These are phyloP conservation scores for Rousettus leschenaultii DNA, from an alignment of 2,113 vertebrate genomes.

Conservation along the genomic window DNA sequence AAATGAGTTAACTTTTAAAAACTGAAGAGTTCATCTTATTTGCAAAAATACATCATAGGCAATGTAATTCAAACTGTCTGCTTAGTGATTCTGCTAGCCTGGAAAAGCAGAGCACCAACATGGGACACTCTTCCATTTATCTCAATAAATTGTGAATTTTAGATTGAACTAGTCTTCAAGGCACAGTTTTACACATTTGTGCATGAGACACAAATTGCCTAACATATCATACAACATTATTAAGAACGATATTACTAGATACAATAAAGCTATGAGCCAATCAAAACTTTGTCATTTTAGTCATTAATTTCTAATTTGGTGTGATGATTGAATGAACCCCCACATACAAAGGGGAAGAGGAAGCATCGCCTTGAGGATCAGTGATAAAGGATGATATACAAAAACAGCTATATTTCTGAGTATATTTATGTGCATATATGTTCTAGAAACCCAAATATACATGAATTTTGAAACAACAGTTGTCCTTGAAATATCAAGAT, in stretches of 20 bases:
- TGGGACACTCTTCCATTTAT: background rate
- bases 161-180: background rate
- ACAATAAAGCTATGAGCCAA: background rate
- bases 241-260: background rate
- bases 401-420: background rate
- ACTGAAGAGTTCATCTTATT: background rate
- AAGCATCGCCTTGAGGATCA: background rate
- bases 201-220: background rate
- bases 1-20: slow-evolving; percentile 24
- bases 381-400: background rate
- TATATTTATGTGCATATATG: background rate
- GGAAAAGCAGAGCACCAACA: background rate
- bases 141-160: background rate
- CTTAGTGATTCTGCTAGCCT: background rate
- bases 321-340: background rate
- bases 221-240: background rate
- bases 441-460: background rate
- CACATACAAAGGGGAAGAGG: background rate
- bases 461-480: background rate
- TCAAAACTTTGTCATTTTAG: background rate
- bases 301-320: background rate
- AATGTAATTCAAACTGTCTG: background rate
- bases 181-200: background rate
- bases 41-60: background rate
- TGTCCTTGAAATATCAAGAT: slow-evolving; percentile 22